phyloP scores from a whole-genome alignment of 2,888 invertebrate species.

The Octonoba sinensis region DNA sequence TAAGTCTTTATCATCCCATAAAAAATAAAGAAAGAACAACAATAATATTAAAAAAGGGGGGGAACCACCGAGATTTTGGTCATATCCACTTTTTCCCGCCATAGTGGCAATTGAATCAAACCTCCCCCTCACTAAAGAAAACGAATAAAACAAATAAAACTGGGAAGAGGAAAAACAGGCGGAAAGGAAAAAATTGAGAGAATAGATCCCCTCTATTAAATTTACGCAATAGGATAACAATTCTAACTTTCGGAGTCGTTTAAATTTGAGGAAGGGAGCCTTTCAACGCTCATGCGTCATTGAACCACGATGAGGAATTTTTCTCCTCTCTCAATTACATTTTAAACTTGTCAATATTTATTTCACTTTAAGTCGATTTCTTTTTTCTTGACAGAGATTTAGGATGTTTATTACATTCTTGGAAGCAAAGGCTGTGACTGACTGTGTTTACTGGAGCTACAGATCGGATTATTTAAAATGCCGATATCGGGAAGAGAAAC shows the following conservation, averaged over 20 bases:
- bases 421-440: background rate
- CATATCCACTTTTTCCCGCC: conserved; percentile 36
- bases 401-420: conserved; percentile 36
- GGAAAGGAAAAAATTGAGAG: conserved; percentile 33
- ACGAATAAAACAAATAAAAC: conserved; percentile 52
- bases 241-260: conserved; percentile 51
- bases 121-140: conserved; percentile 29
- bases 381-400: conserved; percentile 26
- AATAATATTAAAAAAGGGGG: conserved; percentile 35
- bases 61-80: conserved; percentile 55
- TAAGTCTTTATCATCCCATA: no score
- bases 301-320: conserved; percentile 50
- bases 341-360: conserved; percentile 62
- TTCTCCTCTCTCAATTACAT: conserved; percentile 23
- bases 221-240: conserved; percentile 60
- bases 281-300: conserved; percentile 53
- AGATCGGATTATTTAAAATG: conserved; percentile 8
- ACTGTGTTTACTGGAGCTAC: conserved; percentile 10
- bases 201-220: conserved; percentile 59
- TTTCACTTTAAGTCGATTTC: conserved; percentile 54
- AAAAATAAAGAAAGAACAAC: background rate
- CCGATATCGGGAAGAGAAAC: conserved; percentile 13
- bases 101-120: conserved; percentile 57
- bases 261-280: conserved; percentile 58
- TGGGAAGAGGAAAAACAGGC: conserved; percentile 4